Conservation (phyloP, 2,888 invertebrate species). For the Polydesmus complanatus region DNA sequence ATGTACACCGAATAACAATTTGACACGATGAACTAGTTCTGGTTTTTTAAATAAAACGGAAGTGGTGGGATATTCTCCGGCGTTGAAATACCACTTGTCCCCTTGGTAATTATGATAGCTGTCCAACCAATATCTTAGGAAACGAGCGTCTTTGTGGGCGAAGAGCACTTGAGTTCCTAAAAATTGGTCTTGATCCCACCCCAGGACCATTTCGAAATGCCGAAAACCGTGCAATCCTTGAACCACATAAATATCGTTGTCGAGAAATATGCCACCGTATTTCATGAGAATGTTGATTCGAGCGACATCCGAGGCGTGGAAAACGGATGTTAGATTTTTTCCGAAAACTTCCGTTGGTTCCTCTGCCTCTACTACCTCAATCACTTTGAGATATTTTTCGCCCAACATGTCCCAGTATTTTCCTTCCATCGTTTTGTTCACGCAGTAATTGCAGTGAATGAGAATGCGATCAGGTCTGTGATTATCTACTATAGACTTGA, state of each 20-base stretch:
- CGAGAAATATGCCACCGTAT: constrained; percentile 33
- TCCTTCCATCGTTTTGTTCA: too few species aligned
- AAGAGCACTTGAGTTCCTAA: constrained; percentile 31
- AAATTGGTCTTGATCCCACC: constrained; percentile 29
- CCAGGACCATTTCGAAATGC: constrained; percentile 30
- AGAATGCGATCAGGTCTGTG: constrained; percentile 28
- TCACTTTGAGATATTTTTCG: too few species aligned
- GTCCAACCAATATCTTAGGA: constrained; percentile 29
- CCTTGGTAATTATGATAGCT: constrained; percentile 29
- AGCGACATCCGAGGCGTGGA: constrained; percentile 32
- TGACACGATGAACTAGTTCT: constrained; percentile 29
- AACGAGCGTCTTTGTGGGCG: constrained; percentile 30
- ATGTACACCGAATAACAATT: constrained; percentile 30
- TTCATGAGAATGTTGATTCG: constrained; percentile 28
- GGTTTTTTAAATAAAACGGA: constrained; percentile 28
- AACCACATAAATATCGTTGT: constrained; percentile 30
- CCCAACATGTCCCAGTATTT: constrained; percentile 22
- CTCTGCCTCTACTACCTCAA: constrained; percentile 16
- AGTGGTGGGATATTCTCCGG: constrained; percentile 32
- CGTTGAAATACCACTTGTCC: too few species aligned
- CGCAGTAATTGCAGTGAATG: constrained; percentile 27
- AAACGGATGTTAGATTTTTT: constrained; percentile 30
- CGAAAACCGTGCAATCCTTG: constrained; percentile 28
- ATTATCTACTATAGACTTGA: constrained; percentile 26
- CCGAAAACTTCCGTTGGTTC: constrained; percentile 32